Conservation (phyloP, 2,113 vertebrate species). For the Pogona vitticeps region DNA sequence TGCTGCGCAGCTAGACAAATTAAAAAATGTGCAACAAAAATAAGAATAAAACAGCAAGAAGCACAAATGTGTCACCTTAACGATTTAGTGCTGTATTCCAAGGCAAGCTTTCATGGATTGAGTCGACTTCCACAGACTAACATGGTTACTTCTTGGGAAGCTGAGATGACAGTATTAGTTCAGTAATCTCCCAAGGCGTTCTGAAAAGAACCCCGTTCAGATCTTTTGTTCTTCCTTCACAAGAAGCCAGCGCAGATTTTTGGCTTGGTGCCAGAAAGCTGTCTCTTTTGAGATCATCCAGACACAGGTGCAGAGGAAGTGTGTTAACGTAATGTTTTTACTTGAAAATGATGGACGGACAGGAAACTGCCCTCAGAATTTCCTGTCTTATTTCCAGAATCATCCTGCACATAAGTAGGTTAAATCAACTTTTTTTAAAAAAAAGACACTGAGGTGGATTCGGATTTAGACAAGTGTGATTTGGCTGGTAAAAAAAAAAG, state of each 20-base stretch:
- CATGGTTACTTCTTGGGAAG: too few species aligned
- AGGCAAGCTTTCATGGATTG: too few species aligned
- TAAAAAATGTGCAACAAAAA: too few species aligned
- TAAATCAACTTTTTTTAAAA: neutral
- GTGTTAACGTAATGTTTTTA: conserved; percentile 28
- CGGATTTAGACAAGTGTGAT: neutral
- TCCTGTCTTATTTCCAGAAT: conserved; percentile 39
- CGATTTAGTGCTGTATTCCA: too few species aligned
- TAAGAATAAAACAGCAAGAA: too few species aligned
- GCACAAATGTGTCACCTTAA: too few species aligned
- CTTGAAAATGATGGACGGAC: conserved; percentile 34
- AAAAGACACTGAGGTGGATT: neutral
- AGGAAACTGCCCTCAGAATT: conserved; percentile 23
- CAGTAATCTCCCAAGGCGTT: too few species aligned
- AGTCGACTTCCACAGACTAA: neutral
- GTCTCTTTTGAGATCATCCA: conserved; percentile 39
- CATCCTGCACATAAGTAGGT: conserved; percentile 32
- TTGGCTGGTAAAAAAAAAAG: too few species aligned
- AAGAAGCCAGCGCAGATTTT: conserved; percentile 9
- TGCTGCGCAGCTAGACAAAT: too few species aligned
- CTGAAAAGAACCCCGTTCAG: neutral
- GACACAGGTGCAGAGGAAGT: conserved; percentile 53
- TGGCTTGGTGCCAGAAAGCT: conserved; percentile 27
- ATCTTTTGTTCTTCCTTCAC: neutral
- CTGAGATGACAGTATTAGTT: too few species aligned